Evolutionary conservation across 1,140 invertebrate genomes (phyloP).

Genomic region (Macrocentrus cingulum): DNA sequence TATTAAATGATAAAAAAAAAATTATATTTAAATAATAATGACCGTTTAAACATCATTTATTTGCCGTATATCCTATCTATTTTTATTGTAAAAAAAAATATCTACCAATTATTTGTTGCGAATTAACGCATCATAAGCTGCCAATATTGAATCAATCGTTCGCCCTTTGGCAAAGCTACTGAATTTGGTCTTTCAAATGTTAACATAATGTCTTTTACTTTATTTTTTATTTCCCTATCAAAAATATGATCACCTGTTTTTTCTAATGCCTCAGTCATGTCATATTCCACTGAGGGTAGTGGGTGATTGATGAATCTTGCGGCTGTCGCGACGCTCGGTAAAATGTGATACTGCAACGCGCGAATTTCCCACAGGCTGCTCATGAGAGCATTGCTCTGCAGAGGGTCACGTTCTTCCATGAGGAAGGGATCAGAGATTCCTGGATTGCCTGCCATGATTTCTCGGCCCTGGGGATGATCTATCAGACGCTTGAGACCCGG

Average conservation of each 20-base stretch:
- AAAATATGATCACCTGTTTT: constrained; percentile 64
- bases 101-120: too few species aligned
- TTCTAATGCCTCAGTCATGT: constrained; percentile 66
- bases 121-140: constrained; percentile 45
- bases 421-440: constrained; percentile 75
- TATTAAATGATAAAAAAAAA: too few species aligned
- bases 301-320: constrained; percentile 71
- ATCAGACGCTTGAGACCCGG: constrained; percentile 79
- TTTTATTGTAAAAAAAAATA: too few species aligned
- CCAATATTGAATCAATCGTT: constrained; percentile 61
- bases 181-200: constrained; percentile 65
- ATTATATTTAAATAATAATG: too few species aligned
- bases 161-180: constrained; percentile 55
- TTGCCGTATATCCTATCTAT: too few species aligned
- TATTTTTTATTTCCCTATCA: constrained; percentile 65
- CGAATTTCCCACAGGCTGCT: constrained; percentile 92
- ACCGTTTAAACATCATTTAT: too few species aligned
- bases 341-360: constrained; percentile 72
- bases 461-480: constrained; percentile 61
- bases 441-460: constrained; percentile 29
- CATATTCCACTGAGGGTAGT: constrained; percentile 69
- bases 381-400: constrained; percentile 75
- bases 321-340: constrained; percentile 69
- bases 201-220: constrained; percentile 64
- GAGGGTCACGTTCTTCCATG: constrained; percentile 77